Base-by-base conservation (phyloP, 2,888 invertebrate species). In the Drosophila niveifrons region DNA sequence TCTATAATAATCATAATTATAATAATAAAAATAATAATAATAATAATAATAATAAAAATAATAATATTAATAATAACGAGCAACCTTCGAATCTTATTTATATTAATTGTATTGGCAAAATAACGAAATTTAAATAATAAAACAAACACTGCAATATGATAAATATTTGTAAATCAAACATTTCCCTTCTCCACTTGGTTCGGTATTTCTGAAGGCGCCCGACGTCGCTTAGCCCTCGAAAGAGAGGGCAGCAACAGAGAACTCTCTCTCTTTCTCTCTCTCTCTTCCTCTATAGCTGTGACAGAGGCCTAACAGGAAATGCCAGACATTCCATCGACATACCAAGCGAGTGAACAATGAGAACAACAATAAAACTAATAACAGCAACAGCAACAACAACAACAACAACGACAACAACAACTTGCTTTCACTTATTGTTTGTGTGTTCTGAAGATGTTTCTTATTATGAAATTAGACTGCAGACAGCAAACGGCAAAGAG, bases 381-480 rank as follows among this genome's bases (percentile, higher is more conserved):
- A 81, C 63, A 72, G 73, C 66, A 72, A 65, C 58, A 70, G 64
- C 41, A 64, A 72, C 41, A 75, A 48, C 29, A 39, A 66, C 39
- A 50, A 8, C n/a, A 10, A 8, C 9, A 10, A 29, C 29, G 29
- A 29, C 29, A 8, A 31, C 31, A 10, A 31, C 31, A 41, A 73
- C 36, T 50, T 74, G 78, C 58, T 67, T 74, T 78, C 66, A 68
- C 70, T 70, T 70, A 61, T 73, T 77, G 66, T 36, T 11, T 80
- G 72, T 76, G 23, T 23, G 23, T 70, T 82, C 80, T 79, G 72
- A 81, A 85, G 81, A 77, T 86, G 81, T 83, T 86, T 82, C 88
- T 85, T 88, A 85, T 85, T 85, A 86, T 86, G 84, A 85, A 85
- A 88, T 85, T 85, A 88, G 88, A 83, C 67, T 79, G 87, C 86